These are phyloP conservation scores for Mantis religiosa DNA, from an alignment of 2,888 invertebrate species.

Conservation along the genomic window DNA sequence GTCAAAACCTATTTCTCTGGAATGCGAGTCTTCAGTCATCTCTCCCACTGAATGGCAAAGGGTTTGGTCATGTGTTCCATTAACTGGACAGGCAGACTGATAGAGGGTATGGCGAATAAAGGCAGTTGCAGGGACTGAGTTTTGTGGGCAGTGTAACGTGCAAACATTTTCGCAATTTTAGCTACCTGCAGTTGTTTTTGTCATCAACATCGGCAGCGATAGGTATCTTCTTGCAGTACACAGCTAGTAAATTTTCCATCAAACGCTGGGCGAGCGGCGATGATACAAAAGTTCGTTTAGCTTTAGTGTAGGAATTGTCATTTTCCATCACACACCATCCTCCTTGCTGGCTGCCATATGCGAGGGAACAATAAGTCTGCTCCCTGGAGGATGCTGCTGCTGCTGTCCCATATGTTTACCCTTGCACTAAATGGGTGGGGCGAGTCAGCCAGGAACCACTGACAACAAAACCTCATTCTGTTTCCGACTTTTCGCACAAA, in stretches of 20 bases:
- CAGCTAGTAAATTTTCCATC: not conserved
- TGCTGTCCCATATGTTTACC: constrained; percentile 23
- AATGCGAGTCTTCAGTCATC: too few relatives aligned
- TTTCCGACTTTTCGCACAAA: not conserved
- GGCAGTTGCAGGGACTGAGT: not conserved
- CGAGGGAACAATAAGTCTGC: constrained; percentile 5
- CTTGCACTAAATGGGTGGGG: not conserved
- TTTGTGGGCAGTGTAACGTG: not conserved
- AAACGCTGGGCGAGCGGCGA: not conserved
- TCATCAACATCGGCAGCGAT: not conserved
- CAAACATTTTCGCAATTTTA: not conserved
- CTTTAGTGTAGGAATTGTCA: constrained; percentile 2
- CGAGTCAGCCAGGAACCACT: not conserved
- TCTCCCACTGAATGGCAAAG: too few relatives aligned
- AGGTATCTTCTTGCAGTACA: not conserved
- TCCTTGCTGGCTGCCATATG: not conserved
- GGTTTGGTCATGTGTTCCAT: too few relatives aligned
- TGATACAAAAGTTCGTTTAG: not conserved
- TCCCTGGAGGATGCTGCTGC: constrained; percentile 16
- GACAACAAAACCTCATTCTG: not conserved
- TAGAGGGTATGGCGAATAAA: not conserved
- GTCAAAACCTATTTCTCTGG: too few relatives aligned
- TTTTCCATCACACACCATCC: not conserved
- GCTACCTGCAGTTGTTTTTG: not conserved
- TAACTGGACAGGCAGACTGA: too few relatives aligned